A percentile compares a stretch with the other conserved stretches of the same genome.
These are phyloP conservation scores for Anastrepha ludens DNA, from an alignment of 1,140 invertebrate species.

Conservation along the genomic window DNA sequence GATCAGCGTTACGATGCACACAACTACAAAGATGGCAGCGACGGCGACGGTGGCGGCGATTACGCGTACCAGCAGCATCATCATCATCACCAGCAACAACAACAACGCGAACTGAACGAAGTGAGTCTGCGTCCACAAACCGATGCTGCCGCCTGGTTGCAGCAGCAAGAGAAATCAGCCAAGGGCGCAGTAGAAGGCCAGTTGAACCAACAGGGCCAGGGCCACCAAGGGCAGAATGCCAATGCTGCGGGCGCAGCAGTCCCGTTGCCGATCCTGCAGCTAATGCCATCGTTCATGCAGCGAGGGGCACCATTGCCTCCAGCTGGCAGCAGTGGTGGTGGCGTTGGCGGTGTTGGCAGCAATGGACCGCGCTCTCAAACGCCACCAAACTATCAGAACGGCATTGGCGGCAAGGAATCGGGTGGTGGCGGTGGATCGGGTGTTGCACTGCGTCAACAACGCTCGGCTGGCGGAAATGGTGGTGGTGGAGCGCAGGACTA, in stretches of 20 bases:
- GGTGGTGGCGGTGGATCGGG: conserved; percentile 66
- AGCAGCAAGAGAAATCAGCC: conserved; percentile 72
- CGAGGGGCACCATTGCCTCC: conserved; percentile 76
- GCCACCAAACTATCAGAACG: conserved; percentile 70
- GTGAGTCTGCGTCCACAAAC: conserved; percentile 72
- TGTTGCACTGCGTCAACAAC: conserved; percentile 57
- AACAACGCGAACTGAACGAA: conserved; percentile 63
- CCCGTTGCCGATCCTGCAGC: conserved; percentile 73
- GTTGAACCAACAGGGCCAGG: conserved; percentile 74
- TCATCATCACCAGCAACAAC: conserved; percentile 30
- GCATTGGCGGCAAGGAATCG: conserved; percentile 71
- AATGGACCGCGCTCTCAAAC: conserved; percentile 56
- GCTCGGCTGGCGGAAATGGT: conserved; percentile 49
- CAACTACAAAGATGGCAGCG: conserved; percentile 59
- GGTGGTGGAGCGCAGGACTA: conserved; percentile 53
- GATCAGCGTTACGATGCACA: conserved; percentile 59
- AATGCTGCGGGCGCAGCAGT: conserved; percentile 73
- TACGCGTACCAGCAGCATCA: background rate
- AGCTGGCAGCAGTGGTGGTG: conserved; percentile 19
- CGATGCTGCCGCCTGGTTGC: conserved; percentile 71
- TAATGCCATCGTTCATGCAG: conserved; percentile 73
- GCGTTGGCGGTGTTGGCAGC: conserved; percentile 44
- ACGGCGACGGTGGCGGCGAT: conserved; percentile 56
- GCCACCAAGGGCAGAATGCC: conserved; percentile 65
- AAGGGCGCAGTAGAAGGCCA: conserved; percentile 73